phyloP scores from a whole-genome alignment of 2,888 invertebrate species.

The Hybos culiciformis region DNA sequence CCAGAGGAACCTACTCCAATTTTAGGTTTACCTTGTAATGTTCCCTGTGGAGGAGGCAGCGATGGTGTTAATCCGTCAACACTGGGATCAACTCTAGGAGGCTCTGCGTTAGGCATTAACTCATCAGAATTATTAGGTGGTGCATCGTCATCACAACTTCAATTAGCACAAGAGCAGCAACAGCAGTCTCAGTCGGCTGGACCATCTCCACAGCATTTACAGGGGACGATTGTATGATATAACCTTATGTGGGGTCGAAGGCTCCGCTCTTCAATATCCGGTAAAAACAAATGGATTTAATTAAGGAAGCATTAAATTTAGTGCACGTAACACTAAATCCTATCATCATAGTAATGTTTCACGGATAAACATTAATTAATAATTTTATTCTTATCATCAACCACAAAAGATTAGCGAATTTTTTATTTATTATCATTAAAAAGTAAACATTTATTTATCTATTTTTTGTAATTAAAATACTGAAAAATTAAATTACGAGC shows the following conservation, averaged over 20 bases:
- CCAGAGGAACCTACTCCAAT: constrained; percentile 45
- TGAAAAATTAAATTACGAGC: too few relatives aligned
- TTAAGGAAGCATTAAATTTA: too few relatives aligned
- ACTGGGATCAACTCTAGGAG: constrained; percentile 25
- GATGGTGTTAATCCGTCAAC: constrained; percentile 34
- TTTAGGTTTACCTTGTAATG: constrained; percentile 32
- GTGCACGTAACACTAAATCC: too few relatives aligned
- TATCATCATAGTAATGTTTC: too few relatives aligned
- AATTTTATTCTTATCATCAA: too few relatives aligned
- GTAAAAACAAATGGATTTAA: constrained; percentile 41
- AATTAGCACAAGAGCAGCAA: constrained; percentile 30
- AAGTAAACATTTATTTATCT: too few relatives aligned
- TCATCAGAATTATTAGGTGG: constrained; percentile 35
- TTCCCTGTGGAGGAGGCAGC: constrained; percentile 34
- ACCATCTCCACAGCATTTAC: constrained; percentile 53
- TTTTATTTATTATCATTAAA: too few relatives aligned
- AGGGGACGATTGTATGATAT: constrained; percentile 91
- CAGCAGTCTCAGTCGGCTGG: constrained; percentile 29
- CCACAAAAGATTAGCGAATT: too few relatives aligned
- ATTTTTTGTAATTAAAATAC: too few relatives aligned
- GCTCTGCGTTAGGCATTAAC: constrained; percentile 32
- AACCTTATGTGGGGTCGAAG: constrained; percentile 86
- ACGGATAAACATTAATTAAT: too few relatives aligned
- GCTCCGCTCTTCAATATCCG: constrained; percentile 58
- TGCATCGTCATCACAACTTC: constrained; percentile 48